These are phyloP conservation scores for rat (Rattus norvegicus) DNA, from an alignment of 2,113 vertebrate genomes.

Conservation along the genomic window GRCr8 NC_086023.1:133715001-133715500, in stretches of 20 bases:
- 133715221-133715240: constrained; percentile 31
- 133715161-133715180: not conserved
- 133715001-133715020: not conserved
- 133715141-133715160: not conserved
- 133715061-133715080: constrained; percentile 20
- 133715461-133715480: not conserved
- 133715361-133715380: not conserved
- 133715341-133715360: not conserved
- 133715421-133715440: not conserved
- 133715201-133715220: not conserved
- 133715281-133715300: not conserved
- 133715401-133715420: not conserved
- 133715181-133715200: not conserved
- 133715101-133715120: not conserved
- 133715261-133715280: constrained; percentile 50
- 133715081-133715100: not conserved
- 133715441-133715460: not conserved
- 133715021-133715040: not conserved
- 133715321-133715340: constrained; percentile 1
- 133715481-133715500: not conserved
- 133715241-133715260: constrained; percentile 3
- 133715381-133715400: not conserved
- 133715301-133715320: constrained; percentile 30
- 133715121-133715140: not conserved
- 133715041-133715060: not conserved